A percentile compares a stretch with the other conserved stretches of the same genome.
phyloP scores from a whole-genome alignment of 2,797 vertebrate species.

The Hapalemur alaotrensis region DNA sequence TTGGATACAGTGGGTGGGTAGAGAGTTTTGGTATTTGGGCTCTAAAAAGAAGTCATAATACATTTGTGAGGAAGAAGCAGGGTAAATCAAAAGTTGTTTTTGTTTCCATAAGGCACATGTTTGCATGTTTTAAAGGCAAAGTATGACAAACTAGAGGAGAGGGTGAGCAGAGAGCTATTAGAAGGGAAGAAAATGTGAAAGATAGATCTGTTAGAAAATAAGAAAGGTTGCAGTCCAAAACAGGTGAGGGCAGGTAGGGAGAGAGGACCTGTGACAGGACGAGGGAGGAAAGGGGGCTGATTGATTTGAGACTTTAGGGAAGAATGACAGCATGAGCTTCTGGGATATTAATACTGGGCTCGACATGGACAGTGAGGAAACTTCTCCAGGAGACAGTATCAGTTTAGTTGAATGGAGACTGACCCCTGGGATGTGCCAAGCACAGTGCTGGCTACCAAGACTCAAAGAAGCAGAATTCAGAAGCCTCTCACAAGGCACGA shows the following conservation, averaged over 20 bases:
- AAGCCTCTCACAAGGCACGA: not conserved
- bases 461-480: not conserved
- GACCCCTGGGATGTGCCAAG: not conserved
- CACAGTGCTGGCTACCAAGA: rapidly evolving
- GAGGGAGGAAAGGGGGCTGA: not conserved
- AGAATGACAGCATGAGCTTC: not conserved
- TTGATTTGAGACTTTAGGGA: not conserved
- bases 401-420: rapidly evolving
- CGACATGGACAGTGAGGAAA: not conserved
- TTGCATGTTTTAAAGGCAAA: not conserved
- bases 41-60: not conserved
- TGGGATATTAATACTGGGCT: not conserved
- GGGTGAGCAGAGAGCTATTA: not conserved
- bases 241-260: not conserved
- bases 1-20: rapidly evolving
- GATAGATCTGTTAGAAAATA: not conserved
- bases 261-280: not conserved
- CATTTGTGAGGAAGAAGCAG: not conserved
- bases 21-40: not conserved
- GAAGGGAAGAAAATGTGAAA: not conserved
- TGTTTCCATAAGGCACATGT: not conserved
- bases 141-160: not conserved
- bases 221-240: not conserved
- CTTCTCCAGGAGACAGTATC: not conserved
- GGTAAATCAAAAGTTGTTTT: not conserved